Conservation (phyloP, 2,888 invertebrate genomes). For the Lottia scabra region DNA sequence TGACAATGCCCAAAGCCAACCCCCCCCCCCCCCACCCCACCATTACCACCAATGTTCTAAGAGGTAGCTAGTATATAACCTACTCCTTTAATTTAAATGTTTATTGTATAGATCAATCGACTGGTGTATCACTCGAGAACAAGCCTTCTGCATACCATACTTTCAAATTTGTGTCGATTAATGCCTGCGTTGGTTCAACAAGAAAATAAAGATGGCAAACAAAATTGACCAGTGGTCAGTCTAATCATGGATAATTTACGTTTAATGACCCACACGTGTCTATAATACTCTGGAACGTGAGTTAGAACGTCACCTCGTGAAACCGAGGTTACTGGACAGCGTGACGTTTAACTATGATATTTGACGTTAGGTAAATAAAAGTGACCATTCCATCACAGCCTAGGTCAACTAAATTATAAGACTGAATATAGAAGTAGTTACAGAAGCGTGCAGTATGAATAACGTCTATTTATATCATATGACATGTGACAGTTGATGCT, state of each 20-base stretch:
- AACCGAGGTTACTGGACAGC: not conserved
- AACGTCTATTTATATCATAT: not conserved
- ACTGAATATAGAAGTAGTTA: not conserved
- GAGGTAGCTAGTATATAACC: no score
- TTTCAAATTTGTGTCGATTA: no score
- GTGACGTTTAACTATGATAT: not conserved
- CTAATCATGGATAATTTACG: slow-evolving; percentile 1
- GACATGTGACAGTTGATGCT: not conserved
- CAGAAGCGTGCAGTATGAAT: not conserved
- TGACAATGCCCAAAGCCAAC: no score
- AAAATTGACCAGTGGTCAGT: not conserved
- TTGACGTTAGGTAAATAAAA: not conserved
- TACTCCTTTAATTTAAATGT: no score
- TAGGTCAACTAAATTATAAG: not conserved
- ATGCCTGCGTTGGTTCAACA: no score
- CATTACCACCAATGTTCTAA: no score
- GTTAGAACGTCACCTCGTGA: not conserved
- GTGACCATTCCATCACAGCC: not conserved
- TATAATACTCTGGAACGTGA: not conserved
- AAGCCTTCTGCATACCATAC: no score
- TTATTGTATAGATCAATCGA: no score
- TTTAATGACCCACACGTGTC: slow-evolving; percentile 2
- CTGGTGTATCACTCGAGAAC: no score
- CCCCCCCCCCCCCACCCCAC: no score
- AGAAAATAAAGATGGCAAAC: not conserved